phyloP scores from a whole-genome alignment of 2,888 invertebrate species.

The Clitarchus hookeri region DNA sequence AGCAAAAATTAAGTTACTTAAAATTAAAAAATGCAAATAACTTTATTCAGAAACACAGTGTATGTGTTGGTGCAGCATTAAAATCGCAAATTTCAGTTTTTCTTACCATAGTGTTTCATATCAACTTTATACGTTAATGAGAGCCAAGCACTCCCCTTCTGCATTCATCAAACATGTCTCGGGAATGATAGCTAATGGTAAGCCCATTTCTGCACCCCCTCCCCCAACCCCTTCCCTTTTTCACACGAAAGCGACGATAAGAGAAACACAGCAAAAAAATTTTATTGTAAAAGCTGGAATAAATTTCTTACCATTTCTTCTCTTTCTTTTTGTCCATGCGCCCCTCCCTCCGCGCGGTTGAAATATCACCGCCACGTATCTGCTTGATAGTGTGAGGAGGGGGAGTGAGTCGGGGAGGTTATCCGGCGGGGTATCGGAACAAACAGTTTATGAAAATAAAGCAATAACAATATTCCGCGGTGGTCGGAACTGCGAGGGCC shows the following conservation, averaged over 20 bases:
- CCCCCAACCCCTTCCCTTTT: neutral
- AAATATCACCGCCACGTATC: neutral
- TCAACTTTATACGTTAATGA: neutral
- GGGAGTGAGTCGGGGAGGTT: neutral
- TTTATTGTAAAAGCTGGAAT: neutral
- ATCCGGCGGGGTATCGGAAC: neutral
- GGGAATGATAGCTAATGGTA: neutral
- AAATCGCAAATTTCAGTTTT: no score
- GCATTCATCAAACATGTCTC: neutral
- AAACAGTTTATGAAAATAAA: conserved; percentile 14
- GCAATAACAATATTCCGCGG: conserved; percentile 2
- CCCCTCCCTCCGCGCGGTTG: neutral
- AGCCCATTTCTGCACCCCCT: neutral
- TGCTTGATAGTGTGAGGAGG: neutral
- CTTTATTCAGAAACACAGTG: no score
- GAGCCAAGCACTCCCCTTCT: neutral
- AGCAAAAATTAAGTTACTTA: no score
- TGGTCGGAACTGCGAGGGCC: neutral
- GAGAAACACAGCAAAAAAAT: neutral
- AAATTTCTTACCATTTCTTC: neutral
- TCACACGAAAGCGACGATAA: neutral
- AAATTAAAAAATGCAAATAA: no score
- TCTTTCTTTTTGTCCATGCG: neutral
- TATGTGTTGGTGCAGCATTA: no score
- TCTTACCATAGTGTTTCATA: neutral